Evolutionary conservation across 2,797 vertebrate species (phyloP), one percentile per base, ranked within the genome.

Genomic region (Pagetopsis macropterus): DNA sequence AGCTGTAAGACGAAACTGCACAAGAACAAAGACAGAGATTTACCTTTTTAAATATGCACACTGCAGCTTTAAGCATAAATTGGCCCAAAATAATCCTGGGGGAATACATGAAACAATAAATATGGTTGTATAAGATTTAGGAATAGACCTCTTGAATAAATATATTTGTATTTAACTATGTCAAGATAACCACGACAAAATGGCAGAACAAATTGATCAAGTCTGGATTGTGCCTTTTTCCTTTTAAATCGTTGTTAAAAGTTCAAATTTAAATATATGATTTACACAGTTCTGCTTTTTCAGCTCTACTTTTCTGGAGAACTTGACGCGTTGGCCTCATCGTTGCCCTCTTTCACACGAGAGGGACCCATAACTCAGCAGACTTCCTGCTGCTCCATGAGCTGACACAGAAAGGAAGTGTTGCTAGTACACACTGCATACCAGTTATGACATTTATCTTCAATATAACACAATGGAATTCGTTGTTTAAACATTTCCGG

Each of bases 391-490:
- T 59, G 76, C 67, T 82, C 54, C 41, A 6, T 13, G 50, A 70
- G 40, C 76, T 67, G 81, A 84, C 73, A 75, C 55, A 60, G 48
- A 68, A 14, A 76, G 84, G 79, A 86, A 88, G 84, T 56, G 82
- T 75, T 68, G 65, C 78, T 58, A 27, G 64, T 58, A 70, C 76
- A 76, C 62, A 82, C 48, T 41, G 69, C 73, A 82, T 76, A 76
- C 76, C 70, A 65, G 70, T 81, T 75, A 78, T 78, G 78, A 87
- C 78, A 88, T 85, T 70, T 58, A 69, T 87, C 67, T 84, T 78
- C 46, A 83, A 85, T 76, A 75, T 65, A 66, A n/a, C 76, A 84
- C 80, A 79, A 27, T 76, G 89, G 87, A 85, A 90, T 90, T 60
- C 78, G 72, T 79, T 87, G 69, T 89, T 81, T 83, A 85, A 84